A percentile compares a stretch with the other conserved stretches of the same genome.
These are phyloP conservation scores for Carposina sasakii DNA, from an alignment of 1,140 invertebrate species.

Conservation along the genomic window DNA sequence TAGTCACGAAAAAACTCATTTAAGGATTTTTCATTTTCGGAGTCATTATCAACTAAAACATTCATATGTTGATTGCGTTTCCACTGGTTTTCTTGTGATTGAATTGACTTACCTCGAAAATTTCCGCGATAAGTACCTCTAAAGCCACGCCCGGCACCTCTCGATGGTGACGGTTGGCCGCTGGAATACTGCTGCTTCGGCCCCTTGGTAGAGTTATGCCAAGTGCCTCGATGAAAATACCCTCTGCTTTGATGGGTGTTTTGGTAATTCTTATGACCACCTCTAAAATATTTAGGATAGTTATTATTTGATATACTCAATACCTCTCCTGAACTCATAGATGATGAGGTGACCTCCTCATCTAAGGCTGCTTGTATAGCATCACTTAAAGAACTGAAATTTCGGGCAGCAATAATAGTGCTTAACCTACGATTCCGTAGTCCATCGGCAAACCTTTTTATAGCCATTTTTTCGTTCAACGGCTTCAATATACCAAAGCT, in stretches of 20 bases:
- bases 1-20: constrained; percentile 20
- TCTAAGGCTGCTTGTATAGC: constrained; percentile 1
- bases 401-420: background rate
- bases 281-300: no score
- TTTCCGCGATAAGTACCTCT: background rate
- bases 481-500: background rate
- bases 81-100: background rate
- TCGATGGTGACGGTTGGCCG: background rate
- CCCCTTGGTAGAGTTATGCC: background rate
- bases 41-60: background rate
- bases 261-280: no score
- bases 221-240: background rate
- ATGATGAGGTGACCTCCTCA: background rate
- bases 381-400: background rate
- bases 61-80: background rate
- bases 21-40: background rate
- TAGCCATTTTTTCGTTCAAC: background rate
- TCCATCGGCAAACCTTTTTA: background rate
- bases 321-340: background rate
- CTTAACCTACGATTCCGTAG: background rate
- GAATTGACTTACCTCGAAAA: background rate
- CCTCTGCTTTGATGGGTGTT: no score
- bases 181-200: background rate
- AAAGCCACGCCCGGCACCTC: background rate
- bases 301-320: no score